Evolutionary conservation across 2,888 invertebrate genomes (phyloP), one percentile per base, ranked within the genome.

Genomic region (Oscheius sp.): DNA sequence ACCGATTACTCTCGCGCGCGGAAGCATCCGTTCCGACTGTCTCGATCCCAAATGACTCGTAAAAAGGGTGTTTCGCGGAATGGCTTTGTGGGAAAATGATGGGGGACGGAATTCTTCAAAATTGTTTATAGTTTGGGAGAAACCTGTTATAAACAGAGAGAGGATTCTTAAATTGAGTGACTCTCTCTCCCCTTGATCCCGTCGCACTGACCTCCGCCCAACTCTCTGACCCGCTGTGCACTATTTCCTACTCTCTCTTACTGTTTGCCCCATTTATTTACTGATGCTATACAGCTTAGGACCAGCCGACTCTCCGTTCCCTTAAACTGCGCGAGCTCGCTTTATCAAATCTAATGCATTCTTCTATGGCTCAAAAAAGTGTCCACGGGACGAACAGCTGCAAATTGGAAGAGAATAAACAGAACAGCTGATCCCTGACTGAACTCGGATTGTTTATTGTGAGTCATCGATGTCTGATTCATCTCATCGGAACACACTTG

Each of bases 251-350:
- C 51, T 21, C 9, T 21, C 48, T 65, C 53, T 66, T 51, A 66
- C 66, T 68, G 35, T 68, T 68, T 68, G 55, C 55, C 68, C 68
- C 53, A 68, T 55, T 68, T 68, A 68, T 68, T 68, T 68, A 68
- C 68, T 55, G 68, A 68, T 66, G 51, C 66, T 66, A 66, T 68
- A 68, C 65, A 68, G 68, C 68, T 68, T 53, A 68, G 55, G 53
- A 53, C 53, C 68, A 51, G 21, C 55, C 55, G 48, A n/a, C 55
- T 4, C 55, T 42, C 42, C 42, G 42, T 42, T 42, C 42, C 42
- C 42, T 42, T 42, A 42, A 42, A 42, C 42, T 42, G 42, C 42
- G 42, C 42, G 42, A 42, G 42, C 7, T 42, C 42, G 7, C 7
- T 42, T 42, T 42, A 42, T 42, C 42, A 42, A 7, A 42, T 21